Evolutionary conservation across 1,140 invertebrate species (phyloP).

Genomic region (Drosophila serrata): DNA sequence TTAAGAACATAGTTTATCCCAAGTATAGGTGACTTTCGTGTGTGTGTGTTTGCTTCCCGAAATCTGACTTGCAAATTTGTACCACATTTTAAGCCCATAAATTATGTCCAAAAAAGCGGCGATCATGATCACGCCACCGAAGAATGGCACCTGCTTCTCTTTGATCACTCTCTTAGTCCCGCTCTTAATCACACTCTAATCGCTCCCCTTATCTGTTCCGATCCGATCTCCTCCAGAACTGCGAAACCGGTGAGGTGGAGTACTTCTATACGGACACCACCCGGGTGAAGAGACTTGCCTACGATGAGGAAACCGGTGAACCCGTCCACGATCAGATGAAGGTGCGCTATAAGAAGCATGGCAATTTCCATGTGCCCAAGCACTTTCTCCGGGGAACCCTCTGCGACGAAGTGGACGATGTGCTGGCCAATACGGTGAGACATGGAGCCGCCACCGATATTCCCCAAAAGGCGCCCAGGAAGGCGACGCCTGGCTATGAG

Average conservation of each 20-base stretch:
- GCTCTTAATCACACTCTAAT: slow-evolving; percentile 1
- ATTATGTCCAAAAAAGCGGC: slow-evolving; percentile 1
- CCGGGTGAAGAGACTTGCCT: slow-evolving; percentile 58
- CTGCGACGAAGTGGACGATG: slow-evolving; percentile 68
- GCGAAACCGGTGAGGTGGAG: slow-evolving; percentile 78
- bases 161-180: slow-evolving; percentile 5
- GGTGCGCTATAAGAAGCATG: slow-evolving; percentile 76
- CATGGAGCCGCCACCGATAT: slow-evolving; percentile 40
- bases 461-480: slow-evolving; percentile 20
- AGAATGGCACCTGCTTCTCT: slow-evolving; percentile 14
- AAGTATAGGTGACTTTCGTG: background rate
- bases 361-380: slow-evolving; percentile 74
- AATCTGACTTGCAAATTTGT: slow-evolving; percentile 53
- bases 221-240: slow-evolving; percentile 58
- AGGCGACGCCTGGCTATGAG: slow-evolving; percentile 61
- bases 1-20: slow-evolving; percentile 6
- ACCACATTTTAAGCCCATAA: slow-evolving; percentile 7
- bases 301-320: slow-evolving; percentile 78
- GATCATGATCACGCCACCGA: slow-evolving; percentile 40
- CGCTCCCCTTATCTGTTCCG: background rate
- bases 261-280: slow-evolving; percentile 70
- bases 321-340: slow-evolving; percentile 73
- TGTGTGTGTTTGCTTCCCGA: background rate
- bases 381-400: slow-evolving; percentile 61
- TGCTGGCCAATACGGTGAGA: slow-evolving; percentile 64